These are phyloP conservation scores for Dicroscelio sp. DNA, from an alignment of 2,888 invertebrate species.

Conservation along the genomic window DNA sequence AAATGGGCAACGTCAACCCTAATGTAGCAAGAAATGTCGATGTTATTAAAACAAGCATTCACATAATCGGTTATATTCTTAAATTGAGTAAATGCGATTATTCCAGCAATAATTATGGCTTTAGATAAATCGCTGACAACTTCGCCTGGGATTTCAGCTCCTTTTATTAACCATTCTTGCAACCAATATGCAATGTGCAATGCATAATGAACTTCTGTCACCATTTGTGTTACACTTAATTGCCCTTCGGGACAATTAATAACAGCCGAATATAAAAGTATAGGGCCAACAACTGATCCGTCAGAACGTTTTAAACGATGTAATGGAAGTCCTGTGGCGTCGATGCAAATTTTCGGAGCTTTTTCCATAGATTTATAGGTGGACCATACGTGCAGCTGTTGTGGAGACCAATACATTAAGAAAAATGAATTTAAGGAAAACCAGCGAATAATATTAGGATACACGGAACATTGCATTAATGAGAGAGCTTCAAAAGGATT, in stretches of 20 bases:
- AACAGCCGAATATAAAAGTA: background rate
- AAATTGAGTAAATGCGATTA: constrained; percentile 12
- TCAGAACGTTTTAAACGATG: background rate
- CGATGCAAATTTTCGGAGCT: background rate
- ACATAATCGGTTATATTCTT: constrained; percentile 45
- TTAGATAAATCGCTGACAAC: constrained; percentile 32
- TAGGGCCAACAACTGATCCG: background rate
- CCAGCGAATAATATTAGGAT: background rate
- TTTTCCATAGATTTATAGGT: background rate
- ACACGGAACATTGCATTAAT: background rate
- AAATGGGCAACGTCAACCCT: background rate
- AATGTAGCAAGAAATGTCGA: background rate
- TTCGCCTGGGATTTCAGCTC: constrained; percentile 41
- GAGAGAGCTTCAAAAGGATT: constrained; percentile 4
- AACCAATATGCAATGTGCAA: constrained; percentile 33
- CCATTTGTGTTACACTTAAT: constrained; percentile 26
- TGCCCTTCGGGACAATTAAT: background rate
- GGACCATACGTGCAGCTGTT: constrained; percentile 5
- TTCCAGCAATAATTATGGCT: constrained; percentile 48
- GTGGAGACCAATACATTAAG: background rate
- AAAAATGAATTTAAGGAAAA: background rate
- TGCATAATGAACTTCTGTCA: constrained; percentile 42
- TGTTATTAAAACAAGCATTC: constrained; percentile 3
- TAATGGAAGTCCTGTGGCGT: background rate
- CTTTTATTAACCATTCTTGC: constrained; percentile 8